Evolutionary conservation across 1,140 invertebrate genomes (phyloP).

Genomic region (Venturia canescens): DNA sequence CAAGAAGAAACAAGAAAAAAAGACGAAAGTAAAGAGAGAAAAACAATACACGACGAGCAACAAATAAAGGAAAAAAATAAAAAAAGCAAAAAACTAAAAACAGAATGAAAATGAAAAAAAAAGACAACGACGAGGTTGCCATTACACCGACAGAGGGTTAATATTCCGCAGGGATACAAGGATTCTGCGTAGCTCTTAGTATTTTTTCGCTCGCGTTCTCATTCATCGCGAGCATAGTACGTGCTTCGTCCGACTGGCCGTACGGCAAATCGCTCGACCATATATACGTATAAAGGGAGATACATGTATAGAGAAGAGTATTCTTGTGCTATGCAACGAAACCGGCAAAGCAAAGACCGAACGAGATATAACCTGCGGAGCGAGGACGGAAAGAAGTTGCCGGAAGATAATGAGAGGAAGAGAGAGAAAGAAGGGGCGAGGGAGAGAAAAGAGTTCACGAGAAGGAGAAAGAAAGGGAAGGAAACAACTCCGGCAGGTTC

Average conservation of each 20-base stretch:
- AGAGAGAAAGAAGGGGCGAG: constrained; percentile 42
- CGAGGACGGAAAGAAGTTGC: constrained; percentile 48
- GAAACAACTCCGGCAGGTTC: constrained; percentile 64
- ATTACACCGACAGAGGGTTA: neutral
- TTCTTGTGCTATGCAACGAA: neutral
- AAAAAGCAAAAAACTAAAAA: no score
- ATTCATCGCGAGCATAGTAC: constrained; percentile 6
- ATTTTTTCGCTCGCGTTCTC: constrained; percentile 10
- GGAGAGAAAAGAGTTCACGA: constrained; percentile 41
- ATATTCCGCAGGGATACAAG: constrained; percentile 1
- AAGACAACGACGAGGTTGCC: neutral
- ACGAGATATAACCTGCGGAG: constrained; percentile 28
- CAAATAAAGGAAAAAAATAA: no score
- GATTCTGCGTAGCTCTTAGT: constrained; percentile 10
- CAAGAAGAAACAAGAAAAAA: no score
- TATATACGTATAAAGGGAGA: no score
- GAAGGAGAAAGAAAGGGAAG: constrained; percentile 43
- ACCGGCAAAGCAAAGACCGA: constrained; percentile 24
- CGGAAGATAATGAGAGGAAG: constrained; percentile 28
- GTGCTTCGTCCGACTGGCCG: neutral
- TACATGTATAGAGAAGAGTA: no score
- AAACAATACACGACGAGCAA: no score
- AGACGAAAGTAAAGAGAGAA: no score
- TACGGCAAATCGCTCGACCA: no score
- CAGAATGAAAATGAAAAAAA: neutral